These are phyloP conservation scores for Myanophis thanlyinensis DNA, from an alignment of 2,113 vertebrate genomes.

Conservation along the genomic window DNA sequence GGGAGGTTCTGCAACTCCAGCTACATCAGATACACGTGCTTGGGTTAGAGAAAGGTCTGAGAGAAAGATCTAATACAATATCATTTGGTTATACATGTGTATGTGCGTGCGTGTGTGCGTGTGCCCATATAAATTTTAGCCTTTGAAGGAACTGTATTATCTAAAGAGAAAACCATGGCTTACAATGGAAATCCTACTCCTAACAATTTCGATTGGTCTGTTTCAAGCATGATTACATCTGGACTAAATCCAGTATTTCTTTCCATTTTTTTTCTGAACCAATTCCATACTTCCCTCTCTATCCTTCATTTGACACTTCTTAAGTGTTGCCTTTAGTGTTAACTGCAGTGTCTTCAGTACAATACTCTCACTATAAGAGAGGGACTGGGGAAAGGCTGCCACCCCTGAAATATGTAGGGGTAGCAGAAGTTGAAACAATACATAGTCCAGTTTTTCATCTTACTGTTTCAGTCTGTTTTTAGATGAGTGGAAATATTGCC, in stretches of 20 bases:
- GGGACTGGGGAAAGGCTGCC: not conserved
- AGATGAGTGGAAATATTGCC: not conserved
- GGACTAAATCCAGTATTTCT: not conserved
- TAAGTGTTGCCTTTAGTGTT: not conserved
- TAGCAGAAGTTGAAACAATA: not conserved
- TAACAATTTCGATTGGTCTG: not conserved
- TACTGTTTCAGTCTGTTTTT: not conserved
- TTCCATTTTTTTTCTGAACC: constrained; percentile 28
- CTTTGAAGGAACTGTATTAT: constrained; percentile 21
- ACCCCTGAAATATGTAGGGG: not conserved
- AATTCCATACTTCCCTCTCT: constrained; percentile 15
- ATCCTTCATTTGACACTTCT: not conserved
- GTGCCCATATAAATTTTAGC: not conserved
- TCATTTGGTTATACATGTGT: constrained; percentile 36
- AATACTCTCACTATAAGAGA: constrained; percentile 1
- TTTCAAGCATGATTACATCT: not conserved
- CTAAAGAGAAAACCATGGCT: constrained; percentile 32
- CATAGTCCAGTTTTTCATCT: not conserved
- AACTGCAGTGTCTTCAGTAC: constrained; percentile 1
- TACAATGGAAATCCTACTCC: not conserved
- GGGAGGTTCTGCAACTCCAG: not conserved
- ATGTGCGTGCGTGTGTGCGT: not conserved
- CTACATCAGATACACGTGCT: constrained; percentile 36
- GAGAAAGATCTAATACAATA: constrained; percentile 42
- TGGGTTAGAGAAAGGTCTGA: not conserved